Conservation (phyloP, 2,888 invertebrate species). For the Drosophila formosana region DNA sequence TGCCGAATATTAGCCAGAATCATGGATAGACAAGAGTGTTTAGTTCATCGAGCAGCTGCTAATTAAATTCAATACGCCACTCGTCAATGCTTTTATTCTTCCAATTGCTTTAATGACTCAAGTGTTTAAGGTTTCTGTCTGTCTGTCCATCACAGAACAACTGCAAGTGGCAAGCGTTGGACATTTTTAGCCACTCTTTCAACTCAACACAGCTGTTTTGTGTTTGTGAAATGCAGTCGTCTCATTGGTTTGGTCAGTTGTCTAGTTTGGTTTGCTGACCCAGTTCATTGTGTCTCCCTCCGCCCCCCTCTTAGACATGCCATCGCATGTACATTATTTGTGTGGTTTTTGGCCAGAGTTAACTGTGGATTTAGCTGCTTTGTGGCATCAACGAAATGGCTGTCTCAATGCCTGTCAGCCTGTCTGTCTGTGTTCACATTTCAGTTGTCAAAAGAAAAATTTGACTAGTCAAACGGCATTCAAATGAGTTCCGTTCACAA, state of each 20-base stretch:
- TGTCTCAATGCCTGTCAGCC: background rate
- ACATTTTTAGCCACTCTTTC: conserved; percentile 15
- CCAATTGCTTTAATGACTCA: background rate
- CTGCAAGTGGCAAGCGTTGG: background rate
- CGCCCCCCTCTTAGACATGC: background rate
- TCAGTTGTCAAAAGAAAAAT: conserved; percentile 57
- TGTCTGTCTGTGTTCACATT: conserved; percentile 34
- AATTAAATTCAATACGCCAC: background rate
- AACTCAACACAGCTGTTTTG: conserved; percentile 45
- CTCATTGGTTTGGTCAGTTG: conserved; percentile 14
- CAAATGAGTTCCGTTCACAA: conserved; percentile 76
- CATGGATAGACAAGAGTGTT: conserved; percentile 19
- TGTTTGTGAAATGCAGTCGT: conserved; percentile 5
- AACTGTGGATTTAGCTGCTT: conserved; percentile 17
- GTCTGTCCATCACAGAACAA: conserved; percentile 29
- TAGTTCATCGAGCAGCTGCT: background rate
- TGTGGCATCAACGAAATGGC: conserved; percentile 21
- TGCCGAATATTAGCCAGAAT: conserved; percentile 21
- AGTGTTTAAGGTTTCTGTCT: conserved; percentile 32
- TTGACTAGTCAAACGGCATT: conserved; percentile 70
- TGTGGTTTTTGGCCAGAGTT: conserved; percentile 10
- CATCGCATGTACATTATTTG: conserved; percentile 10
- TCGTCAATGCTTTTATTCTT: no score
- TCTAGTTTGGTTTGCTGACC: conserved; percentile 27
- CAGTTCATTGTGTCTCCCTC: conserved; percentile 43